Base-by-base conservation (phyloP, 2,888 invertebrate species). In the Lysandra bellargus region DNA sequence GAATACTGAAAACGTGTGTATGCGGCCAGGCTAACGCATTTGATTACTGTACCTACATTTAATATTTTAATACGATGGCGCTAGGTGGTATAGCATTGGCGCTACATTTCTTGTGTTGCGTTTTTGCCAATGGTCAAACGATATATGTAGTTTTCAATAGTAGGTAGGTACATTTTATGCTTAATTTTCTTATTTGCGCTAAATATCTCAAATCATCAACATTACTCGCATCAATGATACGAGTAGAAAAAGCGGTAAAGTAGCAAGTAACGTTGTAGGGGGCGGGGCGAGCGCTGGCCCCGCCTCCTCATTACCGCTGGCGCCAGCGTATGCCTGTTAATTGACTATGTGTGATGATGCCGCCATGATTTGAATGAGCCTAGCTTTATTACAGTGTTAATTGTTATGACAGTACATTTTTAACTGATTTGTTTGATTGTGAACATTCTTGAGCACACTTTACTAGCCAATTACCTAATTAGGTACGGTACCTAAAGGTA, bases 251-350 rank as follows among this genome's bases (percentile, higher is more conserved):
- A 44, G 44, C n/a, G 14, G 53, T 49, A 87, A 92, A 92, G 86
- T 87, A 91, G 93, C 93, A 84, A 83, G 88, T 92, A 91, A 92
- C 88, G 64, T 30, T 30, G 23, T 80, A 79, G 75, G 82, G 86
- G 92, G 93, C 90, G 91, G 85, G 84, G 93, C 92, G 90, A 87
- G 84, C 86, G 80, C 75, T 82, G 81, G 85, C 85, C 89, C 87
- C 91, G 89, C 91, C 91, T 84, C 78, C 80, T 82, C 81, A 83
- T 84, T 84, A 84, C 78, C n/a, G 57, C 78, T 83, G 84, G 84
- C 84, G 84, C 83, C 82, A 80, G 81, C 75, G 23, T 7, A 78
- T 80, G 82, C 74, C 78, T 75, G 81, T 81, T 79, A 78, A 75
- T 44, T 79, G 49, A n/a, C 61, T 44, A 44, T 78, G 64, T 76